Percentiles rank a stretch among this genome's conserved stretches.
These are phyloP conservation scores for Sclerodermus sp. DNA, from an alignment of 2,888 invertebrate genomes.

Conservation along the genomic window DNA sequence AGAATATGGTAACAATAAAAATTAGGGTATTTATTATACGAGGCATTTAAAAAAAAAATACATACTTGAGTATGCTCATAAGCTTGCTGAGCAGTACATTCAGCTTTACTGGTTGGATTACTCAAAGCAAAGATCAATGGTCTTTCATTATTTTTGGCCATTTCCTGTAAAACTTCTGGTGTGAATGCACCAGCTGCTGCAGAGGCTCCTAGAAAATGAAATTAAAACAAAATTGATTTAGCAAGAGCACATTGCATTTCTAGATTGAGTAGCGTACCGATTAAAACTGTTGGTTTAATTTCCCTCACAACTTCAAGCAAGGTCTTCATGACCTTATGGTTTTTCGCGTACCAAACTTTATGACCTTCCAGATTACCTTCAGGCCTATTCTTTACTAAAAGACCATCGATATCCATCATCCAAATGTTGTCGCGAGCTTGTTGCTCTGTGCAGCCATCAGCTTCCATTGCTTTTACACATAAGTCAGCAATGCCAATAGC, in stretches of 20 bases:
- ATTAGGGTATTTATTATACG: background rate
- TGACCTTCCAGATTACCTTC: constrained; percentile 71
- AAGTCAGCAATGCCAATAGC: constrained; percentile 91
- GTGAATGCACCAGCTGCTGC: constrained; percentile 92
- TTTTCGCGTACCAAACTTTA: constrained; percentile 74
- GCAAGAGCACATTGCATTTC: background rate
- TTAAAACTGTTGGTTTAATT: constrained; percentile 84
- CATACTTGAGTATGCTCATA: constrained; percentile 85
- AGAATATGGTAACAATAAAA: background rate
- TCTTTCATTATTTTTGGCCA: constrained; percentile 83
- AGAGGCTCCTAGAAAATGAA: constrained; percentile 82
- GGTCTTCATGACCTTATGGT: constrained; percentile 75
- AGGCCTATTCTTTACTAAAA: constrained; percentile 72
- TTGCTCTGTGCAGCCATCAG: constrained; percentile 63
- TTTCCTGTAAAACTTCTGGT: constrained; percentile 78
- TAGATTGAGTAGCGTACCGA: constrained; percentile 65
- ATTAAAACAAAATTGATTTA: background rate
- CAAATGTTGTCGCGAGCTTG: constrained; percentile 89
- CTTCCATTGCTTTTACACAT: constrained; percentile 84
- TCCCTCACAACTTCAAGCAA: constrained; percentile 79
- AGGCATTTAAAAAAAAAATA: constrained; percentile 7
- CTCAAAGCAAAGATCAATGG: constrained; percentile 97
- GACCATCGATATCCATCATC: constrained; percentile 93
- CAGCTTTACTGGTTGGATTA: constrained; percentile 96
- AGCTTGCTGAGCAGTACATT: constrained; percentile 96